Evolutionary conservation across 2,113 vertebrate species (phyloP).

Genomic region (Perca fluviatilis): DNA sequence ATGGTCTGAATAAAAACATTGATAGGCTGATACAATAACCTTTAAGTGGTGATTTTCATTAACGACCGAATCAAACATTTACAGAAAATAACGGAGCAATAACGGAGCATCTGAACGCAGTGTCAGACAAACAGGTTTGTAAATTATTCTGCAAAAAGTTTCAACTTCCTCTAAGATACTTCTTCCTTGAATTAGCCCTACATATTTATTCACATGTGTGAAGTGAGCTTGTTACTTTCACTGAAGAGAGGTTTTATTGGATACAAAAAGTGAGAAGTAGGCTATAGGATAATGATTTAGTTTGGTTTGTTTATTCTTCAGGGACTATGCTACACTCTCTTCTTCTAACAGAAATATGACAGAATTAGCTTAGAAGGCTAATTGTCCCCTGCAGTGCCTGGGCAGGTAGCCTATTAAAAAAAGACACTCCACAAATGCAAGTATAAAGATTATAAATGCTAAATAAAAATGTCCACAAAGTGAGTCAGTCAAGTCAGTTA

Average conservation of each 20-base stretch:
- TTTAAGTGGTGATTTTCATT: neutral
- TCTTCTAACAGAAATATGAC: neutral
- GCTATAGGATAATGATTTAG: neutral
- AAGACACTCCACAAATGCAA: neutral
- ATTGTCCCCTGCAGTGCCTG: neutral
- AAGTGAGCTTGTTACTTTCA: neutral
- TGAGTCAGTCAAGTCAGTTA: neutral
- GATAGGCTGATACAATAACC: neutral
- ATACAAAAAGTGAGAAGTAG: neutral
- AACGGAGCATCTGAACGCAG: neutral
- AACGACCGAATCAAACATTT: neutral
- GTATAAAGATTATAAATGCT: neutral
- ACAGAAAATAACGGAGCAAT: neutral
- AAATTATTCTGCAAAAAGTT: neutral
- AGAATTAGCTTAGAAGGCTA: neutral
- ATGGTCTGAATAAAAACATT: neutral
- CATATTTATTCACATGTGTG: neutral
- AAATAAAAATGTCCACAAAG: neutral
- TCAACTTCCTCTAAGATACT: neutral
- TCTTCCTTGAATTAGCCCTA: neutral
- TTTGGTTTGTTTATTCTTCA: neutral
- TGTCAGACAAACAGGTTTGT: neutral
- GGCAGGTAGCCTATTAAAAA: neutral
- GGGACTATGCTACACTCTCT: too few relatives aligned
- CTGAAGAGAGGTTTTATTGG: neutral